Base-by-base conservation (phyloP, 2,888 invertebrate species). In the Tuberolachnus salignus region DNA sequence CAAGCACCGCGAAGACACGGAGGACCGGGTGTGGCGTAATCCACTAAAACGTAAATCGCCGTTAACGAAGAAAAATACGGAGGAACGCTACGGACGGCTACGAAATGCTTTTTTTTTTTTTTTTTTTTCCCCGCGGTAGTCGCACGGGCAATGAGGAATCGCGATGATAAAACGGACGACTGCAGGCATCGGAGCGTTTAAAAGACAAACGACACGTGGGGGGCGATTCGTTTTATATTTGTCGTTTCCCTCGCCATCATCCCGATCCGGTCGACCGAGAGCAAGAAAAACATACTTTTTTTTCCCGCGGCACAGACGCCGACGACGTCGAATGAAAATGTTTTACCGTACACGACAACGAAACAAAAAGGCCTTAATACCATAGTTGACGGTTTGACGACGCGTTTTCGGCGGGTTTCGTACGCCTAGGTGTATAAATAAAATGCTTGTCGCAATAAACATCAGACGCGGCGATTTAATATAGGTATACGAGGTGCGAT, bases 191-290 rank as follows among this genome's bases (percentile, higher is more conserved):
- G 67, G 67, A 67, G 67, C 67, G 67, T 78, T 67, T 57, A 78
- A 67, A 67, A 78, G 75, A 78, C 75, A 78, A 78, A 78, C 67
- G 75, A 67, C 75, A 78, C 75, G 21, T 67, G 75, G 67, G 59
- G 46, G 59, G 49, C 69, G 42, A 78, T 78, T 78, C 69, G 59
- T 78, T 69, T 69, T 67, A 51, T 67, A 51, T 61, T n/a, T 42
- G 69, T 69, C 26, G 1, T 57, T 55, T 61, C 23, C n/a, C 9
- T 11, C 64, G 10, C 19, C n/a, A 2, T 14, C 21, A 21, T 63
- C n/a, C 2, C 26, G 42, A n/a, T 55, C 19, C 21, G 34, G 4
- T 10, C 19, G 0, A 34, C 34, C 34, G 34, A 34, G 6, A 4
- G 3, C 3, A n/a, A 34, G 13, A 21, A 73, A 55, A 46, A 3